Conservation (phyloP, 2,797 vertebrate genomes). For the Neopelma chrysocephalum region DNA sequence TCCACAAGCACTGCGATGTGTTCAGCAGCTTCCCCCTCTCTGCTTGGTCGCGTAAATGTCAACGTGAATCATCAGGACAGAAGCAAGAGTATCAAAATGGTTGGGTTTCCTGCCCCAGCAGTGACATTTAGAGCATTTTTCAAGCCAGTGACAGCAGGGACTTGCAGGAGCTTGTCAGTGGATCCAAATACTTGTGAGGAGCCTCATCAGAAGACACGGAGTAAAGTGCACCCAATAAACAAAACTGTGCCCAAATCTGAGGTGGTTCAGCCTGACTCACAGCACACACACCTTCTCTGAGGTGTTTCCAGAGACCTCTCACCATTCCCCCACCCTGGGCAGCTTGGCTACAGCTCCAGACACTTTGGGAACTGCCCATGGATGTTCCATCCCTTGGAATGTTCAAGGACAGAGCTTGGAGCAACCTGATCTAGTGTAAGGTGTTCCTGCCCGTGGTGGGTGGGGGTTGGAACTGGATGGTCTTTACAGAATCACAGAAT, state of each 20-base stretch:
- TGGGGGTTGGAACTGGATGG: not conserved
- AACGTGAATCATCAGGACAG: conserved; percentile 41
- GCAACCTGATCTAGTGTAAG: not conserved
- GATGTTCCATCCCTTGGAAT: not conserved
- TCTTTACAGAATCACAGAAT: not conserved
- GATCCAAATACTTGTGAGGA: not conserved
- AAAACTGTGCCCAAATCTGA: not conserved
- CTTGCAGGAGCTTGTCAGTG: not conserved
- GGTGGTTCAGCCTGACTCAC: not conserved
- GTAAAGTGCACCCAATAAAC: not conserved
- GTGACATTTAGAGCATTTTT: conserved; percentile 27
- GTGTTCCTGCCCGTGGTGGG: not conserved
- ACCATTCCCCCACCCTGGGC: not conserved
- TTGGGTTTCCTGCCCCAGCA: conserved; percentile 31
- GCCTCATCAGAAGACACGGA: fast-evolving
- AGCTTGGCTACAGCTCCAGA: not conserved
- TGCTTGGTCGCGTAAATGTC: conserved; percentile 50
- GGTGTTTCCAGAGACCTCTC: not conserved
- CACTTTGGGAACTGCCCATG: not conserved
- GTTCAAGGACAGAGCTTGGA: not conserved
- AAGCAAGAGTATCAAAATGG: not conserved
- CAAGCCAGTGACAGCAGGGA: not conserved
- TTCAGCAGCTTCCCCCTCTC: not conserved
- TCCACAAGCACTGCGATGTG: not conserved
- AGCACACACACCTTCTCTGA: not conserved